Conservation (phyloP, 1,140 invertebrate genomes). For the Neodiprion virginianus region DNA sequence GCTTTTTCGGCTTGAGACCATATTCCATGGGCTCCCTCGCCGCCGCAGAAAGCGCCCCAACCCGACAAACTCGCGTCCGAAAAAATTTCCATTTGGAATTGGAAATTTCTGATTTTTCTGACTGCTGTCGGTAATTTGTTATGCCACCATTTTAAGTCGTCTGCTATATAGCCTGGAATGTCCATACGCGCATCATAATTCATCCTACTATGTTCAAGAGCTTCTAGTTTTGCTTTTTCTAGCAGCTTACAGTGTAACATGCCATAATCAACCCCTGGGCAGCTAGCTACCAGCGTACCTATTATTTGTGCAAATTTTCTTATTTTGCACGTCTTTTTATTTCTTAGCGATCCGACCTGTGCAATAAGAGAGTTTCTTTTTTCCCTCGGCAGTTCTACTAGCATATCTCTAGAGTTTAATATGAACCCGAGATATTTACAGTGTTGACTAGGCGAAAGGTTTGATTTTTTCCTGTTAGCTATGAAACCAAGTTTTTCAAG, state of each 20-base stretch:
- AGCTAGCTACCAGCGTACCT: conserved; percentile 23
- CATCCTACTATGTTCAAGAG: conserved; percentile 17
- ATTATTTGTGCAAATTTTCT: conserved; percentile 28
- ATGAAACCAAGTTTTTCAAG: conserved; percentile 22
- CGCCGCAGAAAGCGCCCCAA: conserved; percentile 14
- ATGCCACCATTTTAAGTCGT: conserved; percentile 35
- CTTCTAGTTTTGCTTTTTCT: conserved; percentile 28
- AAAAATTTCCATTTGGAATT: conserved; percentile 36
- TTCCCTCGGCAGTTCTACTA: conserved; percentile 7
- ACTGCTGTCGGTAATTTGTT: conserved; percentile 17
- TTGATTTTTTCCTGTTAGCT: conserved; percentile 20
- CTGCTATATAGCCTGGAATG: not conserved
- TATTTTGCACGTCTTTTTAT: conserved; percentile 19
- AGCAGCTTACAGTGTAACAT: conserved; percentile 28
- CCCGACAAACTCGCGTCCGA: conserved; percentile 36
- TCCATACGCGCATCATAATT: conserved; percentile 14
- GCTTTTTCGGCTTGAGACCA: conserved; percentile 29
- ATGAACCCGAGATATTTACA: conserved; percentile 28
- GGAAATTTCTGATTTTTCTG: conserved; percentile 18
- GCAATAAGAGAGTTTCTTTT: not conserved
- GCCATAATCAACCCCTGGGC: conserved; percentile 25
- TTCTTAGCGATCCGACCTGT: not conserved
- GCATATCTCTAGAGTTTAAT: not conserved
- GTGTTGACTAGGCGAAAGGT: conserved; percentile 7
- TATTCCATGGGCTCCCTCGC: conserved; percentile 29